Conservation (phyloP, 2,888 invertebrate species). For the Unio pictorum region DNA sequence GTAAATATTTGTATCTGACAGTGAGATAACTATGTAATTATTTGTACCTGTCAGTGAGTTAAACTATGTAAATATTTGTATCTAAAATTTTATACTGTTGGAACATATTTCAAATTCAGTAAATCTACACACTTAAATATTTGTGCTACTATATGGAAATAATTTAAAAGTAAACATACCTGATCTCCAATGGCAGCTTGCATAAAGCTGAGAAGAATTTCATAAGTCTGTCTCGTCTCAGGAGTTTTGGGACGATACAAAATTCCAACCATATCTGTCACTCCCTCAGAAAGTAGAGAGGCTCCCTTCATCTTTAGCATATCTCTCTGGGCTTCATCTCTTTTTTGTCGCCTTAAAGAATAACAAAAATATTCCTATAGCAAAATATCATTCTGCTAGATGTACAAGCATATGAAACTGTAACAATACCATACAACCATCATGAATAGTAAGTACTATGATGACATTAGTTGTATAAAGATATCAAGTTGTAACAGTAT, state of each 20-base stretch:
- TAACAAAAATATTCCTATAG: constrained; percentile 2
- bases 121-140: too few relatives aligned
- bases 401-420: too few relatives aligned
- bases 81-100: not conserved
- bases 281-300: constrained; percentile 79
- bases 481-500: not conserved
- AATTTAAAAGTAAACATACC: constrained; percentile 56
- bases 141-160: too few relatives aligned
- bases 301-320: constrained; percentile 91
- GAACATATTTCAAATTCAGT: not conserved
- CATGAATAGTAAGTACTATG: too few relatives aligned
- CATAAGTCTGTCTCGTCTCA: constrained; percentile 97
- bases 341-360: constrained; percentile 61
- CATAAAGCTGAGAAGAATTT: constrained; percentile 94
- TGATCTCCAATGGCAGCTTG: constrained; percentile 96
- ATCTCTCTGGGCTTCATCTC: constrained; percentile 91
- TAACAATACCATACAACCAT: too few relatives aligned
- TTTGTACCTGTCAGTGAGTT: too few relatives aligned
- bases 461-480: not conserved
- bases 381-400: too few relatives aligned
- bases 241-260: constrained; percentile 97
- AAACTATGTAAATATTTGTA: too few relatives aligned
- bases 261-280: constrained; percentile 94
- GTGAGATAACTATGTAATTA: too few relatives aligned
- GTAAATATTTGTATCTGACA: too few relatives aligned